Evolutionary conservation across 2,888 invertebrate genomes (phyloP), one percentile per base, ranked within the genome.

Genomic region (Ischnura elegans): DNA sequence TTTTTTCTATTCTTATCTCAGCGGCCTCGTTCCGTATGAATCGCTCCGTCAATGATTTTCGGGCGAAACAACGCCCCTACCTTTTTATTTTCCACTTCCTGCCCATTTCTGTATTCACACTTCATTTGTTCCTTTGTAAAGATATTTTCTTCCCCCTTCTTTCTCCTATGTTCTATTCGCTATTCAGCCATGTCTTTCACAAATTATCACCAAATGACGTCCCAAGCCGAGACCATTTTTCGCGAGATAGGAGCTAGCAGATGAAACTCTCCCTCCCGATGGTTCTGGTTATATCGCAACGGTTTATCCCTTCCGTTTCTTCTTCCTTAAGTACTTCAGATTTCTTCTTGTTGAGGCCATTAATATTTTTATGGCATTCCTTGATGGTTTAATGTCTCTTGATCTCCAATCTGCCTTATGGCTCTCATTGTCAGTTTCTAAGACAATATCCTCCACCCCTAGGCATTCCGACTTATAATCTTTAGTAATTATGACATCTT

Each of bases 81-180:
- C 76, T 76, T 36, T 61, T 36, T 13, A 36, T 76, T 36, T 36
- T 36, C 76, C 36, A 13, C 76, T 29, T 76, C 76, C 76, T 29
- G 36, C 76, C 76, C 16, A 76, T 76, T 76, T 76, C 76, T 16
- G 76, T 76, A 76, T 76, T 76, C 76, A 76, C 29, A 76, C 29
- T 36, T 76, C 76, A 76, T 76, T 76, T 76, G 76, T 10, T 16
- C 36, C 76, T 76, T 76, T 76, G 76, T 76, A 36, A 16, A 76
- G 36, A 76, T 13, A 76, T 76, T 10, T 51, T 76, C 36, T 76
- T 76, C 76, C 0, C 36, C 36, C 36, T 47, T 47, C 19, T n/a
- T 13, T n/a, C 36, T 36, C 36, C 13, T n/a, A n/a, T 76, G 25
- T 76, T 36, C 36, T 36, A 1, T 76, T 36, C 2, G 29, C 21